These are phyloP conservation scores for Staurois parvus DNA, from an alignment of 2,797 vertebrate genomes.

Conservation along the genomic window DNA sequence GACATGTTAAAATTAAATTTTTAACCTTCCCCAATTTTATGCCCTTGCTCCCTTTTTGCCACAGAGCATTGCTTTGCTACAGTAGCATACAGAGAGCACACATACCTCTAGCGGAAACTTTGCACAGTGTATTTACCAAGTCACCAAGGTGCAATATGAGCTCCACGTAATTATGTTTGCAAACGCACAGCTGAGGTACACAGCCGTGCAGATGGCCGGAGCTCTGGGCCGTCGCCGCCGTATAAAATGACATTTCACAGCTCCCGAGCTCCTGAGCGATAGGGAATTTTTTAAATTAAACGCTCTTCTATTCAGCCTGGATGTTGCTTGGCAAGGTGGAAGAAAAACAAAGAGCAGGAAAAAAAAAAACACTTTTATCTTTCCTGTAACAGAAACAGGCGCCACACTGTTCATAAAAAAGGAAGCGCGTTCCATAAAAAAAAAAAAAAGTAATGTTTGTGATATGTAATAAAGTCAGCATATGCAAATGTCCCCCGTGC, in stretches of 20 bases:
- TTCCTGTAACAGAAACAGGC: constrained; percentile 10
- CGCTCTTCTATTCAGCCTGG: constrained; percentile 21
- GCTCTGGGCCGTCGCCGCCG: neutral
- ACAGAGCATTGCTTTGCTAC: no score
- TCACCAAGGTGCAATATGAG: neutral
- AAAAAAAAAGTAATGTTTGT: constrained; percentile 28
- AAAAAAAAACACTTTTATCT: constrained; percentile 26
- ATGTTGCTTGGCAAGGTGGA: constrained; percentile 23
- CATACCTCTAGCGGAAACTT: neutral
- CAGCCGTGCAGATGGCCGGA: neutral
- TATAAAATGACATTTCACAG: constrained; percentile 12
- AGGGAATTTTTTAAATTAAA: constrained; percentile 47
- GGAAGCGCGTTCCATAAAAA: constrained; percentile 18
- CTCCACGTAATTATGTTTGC: neutral
- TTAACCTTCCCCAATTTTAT: no score
- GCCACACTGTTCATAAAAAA: constrained; percentile 15
- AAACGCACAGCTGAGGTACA: neutral
- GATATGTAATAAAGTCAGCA: constrained; percentile 39
- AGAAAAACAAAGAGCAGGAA: neutral
- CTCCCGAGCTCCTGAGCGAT: neutral
- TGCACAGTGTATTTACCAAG: neutral
- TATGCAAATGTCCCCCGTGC: constrained; percentile 25
- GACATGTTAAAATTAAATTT: no score
- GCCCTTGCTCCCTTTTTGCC: no score
- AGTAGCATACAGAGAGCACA: no score